Conservation (phyloP, 1,140 invertebrate species). For the Neoseiulus cucumeris region DNA sequence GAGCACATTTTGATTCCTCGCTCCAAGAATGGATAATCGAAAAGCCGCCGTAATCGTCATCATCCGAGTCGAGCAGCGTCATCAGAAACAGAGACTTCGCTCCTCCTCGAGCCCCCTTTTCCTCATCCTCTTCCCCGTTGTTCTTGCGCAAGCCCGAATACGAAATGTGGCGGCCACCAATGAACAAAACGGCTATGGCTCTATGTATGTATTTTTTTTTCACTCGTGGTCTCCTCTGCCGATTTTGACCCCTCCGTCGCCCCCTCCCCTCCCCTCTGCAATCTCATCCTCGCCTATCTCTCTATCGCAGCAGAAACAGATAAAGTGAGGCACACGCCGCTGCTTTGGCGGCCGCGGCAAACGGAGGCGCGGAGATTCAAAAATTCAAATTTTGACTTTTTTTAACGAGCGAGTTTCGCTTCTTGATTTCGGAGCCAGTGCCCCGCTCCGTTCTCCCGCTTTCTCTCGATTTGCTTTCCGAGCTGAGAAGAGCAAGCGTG, state of each 20-base stretch:
- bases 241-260: too few species aligned
- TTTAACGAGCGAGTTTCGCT: not conserved
- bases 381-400: conserved; percentile 9
- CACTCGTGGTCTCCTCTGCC: too few species aligned
- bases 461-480: not conserved
- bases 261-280: too few species aligned
- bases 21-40: too few species aligned
- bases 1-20: too few species aligned
- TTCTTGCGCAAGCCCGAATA: not conserved
- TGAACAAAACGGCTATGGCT: too few species aligned
- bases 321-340: too few species aligned
- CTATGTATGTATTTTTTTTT: too few species aligned
- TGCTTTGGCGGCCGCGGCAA: not conserved
- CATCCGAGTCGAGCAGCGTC: not conserved
- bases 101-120: not conserved
- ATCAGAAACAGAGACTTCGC: conserved; percentile 7
- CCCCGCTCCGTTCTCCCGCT: not conserved
- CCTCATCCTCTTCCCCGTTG: not conserved
- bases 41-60: too few species aligned
- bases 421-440: not conserved
- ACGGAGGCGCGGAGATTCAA: not conserved
- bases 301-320: too few species aligned
- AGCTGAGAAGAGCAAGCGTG: not conserved
- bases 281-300: too few species aligned
- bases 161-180: not conserved